phyloP scores from a whole-genome alignment of 1,140 invertebrate species.

The Yoshiicerus persimilis region DNA sequence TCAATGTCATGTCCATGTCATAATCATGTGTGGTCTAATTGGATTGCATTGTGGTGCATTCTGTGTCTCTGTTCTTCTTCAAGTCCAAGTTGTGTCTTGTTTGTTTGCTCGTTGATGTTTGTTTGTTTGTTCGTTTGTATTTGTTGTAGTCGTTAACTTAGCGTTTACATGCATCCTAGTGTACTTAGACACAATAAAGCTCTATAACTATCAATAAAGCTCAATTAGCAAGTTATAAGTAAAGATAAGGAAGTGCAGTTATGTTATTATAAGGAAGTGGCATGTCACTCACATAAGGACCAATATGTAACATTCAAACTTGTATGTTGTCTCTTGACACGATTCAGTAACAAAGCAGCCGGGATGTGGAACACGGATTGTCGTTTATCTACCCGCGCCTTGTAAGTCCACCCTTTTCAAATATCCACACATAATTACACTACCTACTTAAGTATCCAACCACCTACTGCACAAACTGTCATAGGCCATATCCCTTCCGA shows the following conservation, averaged over 20 bases:
- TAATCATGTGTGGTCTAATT: too few relatives aligned
- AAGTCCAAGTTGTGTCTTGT: neutral
- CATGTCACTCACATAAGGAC: neutral
- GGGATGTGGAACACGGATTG: slow-evolving; percentile 20
- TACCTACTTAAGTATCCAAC: neutral
- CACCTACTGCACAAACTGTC: neutral
- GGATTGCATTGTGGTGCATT: too few relatives aligned
- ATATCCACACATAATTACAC: neutral
- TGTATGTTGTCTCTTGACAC: neutral
- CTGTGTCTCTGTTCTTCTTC: too few relatives aligned
- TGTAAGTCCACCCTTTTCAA: slow-evolving; percentile 2
- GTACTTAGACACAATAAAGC: neutral
- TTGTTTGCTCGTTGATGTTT: neutral
- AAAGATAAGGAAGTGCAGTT: neutral
- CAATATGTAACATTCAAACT: neutral
- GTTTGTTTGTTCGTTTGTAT: neutral
- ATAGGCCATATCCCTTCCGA: neutral
- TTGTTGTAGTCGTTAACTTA: too few relatives aligned
- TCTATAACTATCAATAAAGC: neutral
- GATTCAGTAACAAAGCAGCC: neutral
- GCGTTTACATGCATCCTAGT: neutral
- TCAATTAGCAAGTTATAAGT: neutral
- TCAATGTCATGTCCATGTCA: too few relatives aligned
- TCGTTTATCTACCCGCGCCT: slow-evolving; percentile 29
- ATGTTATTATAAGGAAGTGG: neutral